These are phyloP conservation scores for Fregata magnificens DNA, from an alignment of 2,113 vertebrate species.

Conservation along the genomic window DNA sequence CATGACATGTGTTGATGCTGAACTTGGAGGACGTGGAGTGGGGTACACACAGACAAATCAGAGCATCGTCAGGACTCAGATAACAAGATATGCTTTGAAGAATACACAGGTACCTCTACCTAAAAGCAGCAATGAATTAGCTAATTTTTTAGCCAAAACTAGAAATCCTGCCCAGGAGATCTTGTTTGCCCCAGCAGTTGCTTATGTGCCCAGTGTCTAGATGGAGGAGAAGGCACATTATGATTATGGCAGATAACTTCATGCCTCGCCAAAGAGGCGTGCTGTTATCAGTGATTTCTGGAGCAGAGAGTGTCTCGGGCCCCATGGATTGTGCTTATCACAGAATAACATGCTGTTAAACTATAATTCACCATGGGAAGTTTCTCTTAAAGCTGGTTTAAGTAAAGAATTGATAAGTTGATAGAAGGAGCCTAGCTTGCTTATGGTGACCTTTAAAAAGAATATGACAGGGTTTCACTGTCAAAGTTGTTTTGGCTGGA, in stretches of 20 bases:
- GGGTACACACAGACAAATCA: not conserved
- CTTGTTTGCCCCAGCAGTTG: not conserved
- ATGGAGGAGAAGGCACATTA: not conserved
- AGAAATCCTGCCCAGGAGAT: not conserved
- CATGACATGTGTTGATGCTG: not conserved
- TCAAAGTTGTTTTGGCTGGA: not conserved
- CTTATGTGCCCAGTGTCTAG: not conserved
- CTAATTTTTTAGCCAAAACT: not conserved
- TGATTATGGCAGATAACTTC: not conserved
- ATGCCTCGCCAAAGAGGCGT: not conserved
- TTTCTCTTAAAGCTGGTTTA: slow-evolving; percentile 10
- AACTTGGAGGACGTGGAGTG: not conserved
- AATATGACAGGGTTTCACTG: not conserved
- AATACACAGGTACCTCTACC: not conserved
- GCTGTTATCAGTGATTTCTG: not conserved
- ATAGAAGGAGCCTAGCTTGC: not conserved
- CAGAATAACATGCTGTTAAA: not conserved
- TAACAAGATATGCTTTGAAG: not conserved
- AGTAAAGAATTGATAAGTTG: not conserved
- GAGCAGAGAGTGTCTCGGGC: not conserved
- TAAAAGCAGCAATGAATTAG: not conserved
- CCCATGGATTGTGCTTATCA: slow-evolving; percentile 37
- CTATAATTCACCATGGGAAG: slow-evolving; percentile 40
- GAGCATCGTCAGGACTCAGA: not conserved
- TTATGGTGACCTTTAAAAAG: slow-evolving; percentile 44